Evolutionary conservation across 2,797 vertebrate genomes (phyloP).

Genomic region (Protosalanx chinensis): DNA sequence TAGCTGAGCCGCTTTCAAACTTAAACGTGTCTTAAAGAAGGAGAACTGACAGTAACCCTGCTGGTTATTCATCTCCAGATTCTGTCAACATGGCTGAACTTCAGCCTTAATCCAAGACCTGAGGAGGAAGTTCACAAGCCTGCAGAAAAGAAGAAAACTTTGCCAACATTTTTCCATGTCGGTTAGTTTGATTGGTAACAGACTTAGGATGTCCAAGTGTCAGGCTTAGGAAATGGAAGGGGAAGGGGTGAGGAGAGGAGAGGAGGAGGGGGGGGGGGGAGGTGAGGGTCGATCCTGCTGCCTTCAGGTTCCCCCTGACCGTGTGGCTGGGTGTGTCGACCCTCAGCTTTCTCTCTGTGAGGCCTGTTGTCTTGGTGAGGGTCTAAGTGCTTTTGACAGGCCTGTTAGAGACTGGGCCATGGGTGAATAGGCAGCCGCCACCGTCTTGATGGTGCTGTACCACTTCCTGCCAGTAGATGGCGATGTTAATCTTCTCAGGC

Average conservation of each 20-base stretch:
- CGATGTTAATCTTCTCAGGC: slow-evolving; percentile 78
- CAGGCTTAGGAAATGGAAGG: not conserved
- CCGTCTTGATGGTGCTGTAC: slow-evolving; percentile 3
- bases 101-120: slow-evolving; percentile 45
- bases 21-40: not conserved
- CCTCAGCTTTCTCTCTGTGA: slow-evolving; percentile 63
- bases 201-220: slow-evolving; percentile 43
- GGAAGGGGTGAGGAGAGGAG: too few relatives aligned
- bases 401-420: slow-evolving; percentile 48
- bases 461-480: slow-evolving; percentile 74
- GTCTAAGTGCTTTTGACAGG: slow-evolving; percentile 75
- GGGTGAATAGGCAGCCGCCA: not conserved
- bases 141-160: slow-evolving; percentile 49
- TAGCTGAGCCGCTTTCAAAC: not conserved
- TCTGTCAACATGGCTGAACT: slow-evolving; percentile 47
- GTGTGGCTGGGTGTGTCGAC: slow-evolving; percentile 56
- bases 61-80: slow-evolving; percentile 2
- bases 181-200: slow-evolving; percentile 57
- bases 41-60: slow-evolving; percentile 5
- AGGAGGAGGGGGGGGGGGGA: too few relatives aligned
- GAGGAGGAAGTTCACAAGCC: slow-evolving; percentile 48
- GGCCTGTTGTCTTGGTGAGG: slow-evolving; percentile 68
- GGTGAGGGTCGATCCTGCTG: slow-evolving; percentile 14
- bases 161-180: slow-evolving; percentile 63
- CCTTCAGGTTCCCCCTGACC: slow-evolving; percentile 46